A percentile compares a stretch with the other conserved stretches of the same genome.
phyloP scores from a whole-genome alignment of 2,888 invertebrate genomes.

The Ectropis crepuscularia region DNA sequence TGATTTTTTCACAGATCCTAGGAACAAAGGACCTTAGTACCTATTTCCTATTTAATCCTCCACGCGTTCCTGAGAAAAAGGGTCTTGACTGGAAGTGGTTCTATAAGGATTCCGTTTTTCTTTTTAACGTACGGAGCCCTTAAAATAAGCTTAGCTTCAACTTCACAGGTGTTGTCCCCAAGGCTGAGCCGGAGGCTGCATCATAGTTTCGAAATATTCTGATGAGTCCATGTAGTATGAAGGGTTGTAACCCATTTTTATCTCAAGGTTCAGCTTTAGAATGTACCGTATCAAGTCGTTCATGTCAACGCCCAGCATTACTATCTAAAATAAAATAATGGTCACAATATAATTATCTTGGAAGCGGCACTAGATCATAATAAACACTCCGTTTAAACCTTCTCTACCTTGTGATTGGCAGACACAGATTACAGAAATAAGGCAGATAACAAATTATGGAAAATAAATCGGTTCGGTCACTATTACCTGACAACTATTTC shows the following conservation, averaged over 20 bases:
- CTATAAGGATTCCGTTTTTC: not conserved
- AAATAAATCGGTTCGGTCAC: no score
- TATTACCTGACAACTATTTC: no score
- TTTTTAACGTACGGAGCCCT: not conserved
- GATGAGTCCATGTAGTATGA: not conserved
- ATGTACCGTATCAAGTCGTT: conserved; percentile 6
- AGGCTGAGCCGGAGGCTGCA: not conserved
- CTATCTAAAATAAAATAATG: conserved; percentile 1
- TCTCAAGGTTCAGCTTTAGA: not conserved
- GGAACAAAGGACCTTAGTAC: no score
- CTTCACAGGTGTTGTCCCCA: not conserved
- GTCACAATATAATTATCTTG: not conserved
- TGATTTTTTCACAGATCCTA: no score
- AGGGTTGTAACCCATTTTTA: not conserved
- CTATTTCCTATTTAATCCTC: no score
- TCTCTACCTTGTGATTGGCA: no score
- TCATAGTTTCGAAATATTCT: not conserved
- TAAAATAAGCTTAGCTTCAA: not conserved
- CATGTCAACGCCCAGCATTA: not conserved
- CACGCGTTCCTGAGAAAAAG: no score
- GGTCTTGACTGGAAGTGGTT: not conserved
- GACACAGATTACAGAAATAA: no score
- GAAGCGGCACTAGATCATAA: no score
- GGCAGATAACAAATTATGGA: no score
- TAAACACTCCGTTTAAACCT: not conserved